phyloP scores from a whole-genome alignment of 2,888 invertebrate species.

The Campoplex capitator region DNA sequence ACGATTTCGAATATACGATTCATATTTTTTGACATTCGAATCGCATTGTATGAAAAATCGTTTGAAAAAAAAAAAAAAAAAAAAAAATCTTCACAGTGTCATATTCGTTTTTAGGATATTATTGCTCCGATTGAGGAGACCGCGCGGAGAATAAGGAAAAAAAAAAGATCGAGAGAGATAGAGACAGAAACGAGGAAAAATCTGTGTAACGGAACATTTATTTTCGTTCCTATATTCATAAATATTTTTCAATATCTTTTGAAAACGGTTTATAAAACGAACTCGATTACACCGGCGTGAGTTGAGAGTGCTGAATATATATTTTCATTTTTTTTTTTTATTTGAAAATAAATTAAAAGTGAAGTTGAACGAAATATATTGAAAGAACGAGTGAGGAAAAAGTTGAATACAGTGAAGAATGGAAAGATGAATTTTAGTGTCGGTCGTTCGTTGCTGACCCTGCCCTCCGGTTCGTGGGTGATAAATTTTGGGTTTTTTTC shows the following conservation, averaged over 20 bases:
- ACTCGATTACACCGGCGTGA: conserved; percentile 5
- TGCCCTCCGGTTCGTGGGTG: background rate
- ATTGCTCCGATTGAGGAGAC: background rate
- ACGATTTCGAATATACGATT: background rate
- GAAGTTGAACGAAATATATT: background rate
- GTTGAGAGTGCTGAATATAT: background rate
- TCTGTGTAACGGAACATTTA: conserved; percentile 26
- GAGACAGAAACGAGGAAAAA: conserved; percentile 21
- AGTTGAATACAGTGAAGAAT: conserved; percentile 32
- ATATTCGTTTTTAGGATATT: background rate
- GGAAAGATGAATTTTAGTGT: conserved; percentile 13
- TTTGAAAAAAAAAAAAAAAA: background rate
- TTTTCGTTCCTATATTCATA: conserved; percentile 8
- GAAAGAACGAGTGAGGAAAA: conserved; percentile 4
- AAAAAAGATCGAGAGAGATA: background rate
- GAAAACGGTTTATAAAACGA: conserved; percentile 40
- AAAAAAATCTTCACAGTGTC: background rate
- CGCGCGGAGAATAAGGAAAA: conserved; percentile 1
- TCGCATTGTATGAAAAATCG: background rate
- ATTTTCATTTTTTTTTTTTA: background rate
- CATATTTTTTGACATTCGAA: background rate
- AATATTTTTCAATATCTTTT: conserved; percentile 55
- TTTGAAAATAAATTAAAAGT: conserved; percentile 2
- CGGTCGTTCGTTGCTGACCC: background rate
- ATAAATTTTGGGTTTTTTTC: background rate